Base-by-base conservation (phyloP, 2,888 invertebrate species). In the Pherbina coryleti region DNA sequence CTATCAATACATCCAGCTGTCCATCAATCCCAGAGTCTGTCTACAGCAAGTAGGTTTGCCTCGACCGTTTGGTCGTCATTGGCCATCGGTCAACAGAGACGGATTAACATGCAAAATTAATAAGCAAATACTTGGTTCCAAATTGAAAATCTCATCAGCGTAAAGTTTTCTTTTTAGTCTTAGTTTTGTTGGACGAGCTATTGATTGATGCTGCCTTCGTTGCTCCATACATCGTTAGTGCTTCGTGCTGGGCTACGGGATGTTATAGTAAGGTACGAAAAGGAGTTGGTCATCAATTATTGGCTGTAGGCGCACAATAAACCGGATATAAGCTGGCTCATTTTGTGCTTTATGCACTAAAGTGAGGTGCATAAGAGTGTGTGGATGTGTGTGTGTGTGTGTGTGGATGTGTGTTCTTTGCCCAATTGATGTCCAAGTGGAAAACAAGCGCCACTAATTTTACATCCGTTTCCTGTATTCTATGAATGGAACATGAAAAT, bases 31-130 rank as follows among this genome's bases (percentile, higher is more conserved):
- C 5, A 31, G 31, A 7, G 0, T n/a, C 17, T 31, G 31, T 64
- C 34, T 22, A 19, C n/a, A n/a, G 55, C 51, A 4, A 9, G 49
- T 51, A 44, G 49, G 25, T 55, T 64, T 57, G 57, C 17, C 34
- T 22, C 17, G 17, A 22, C 53, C 8, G 31, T 70, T 71, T 71
- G 71, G n/a, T 22, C 11, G 9, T 85, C 82, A n/a, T n/a, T n/a
- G 19, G 69, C 78, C 81, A 78, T 85, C 84, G 87, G 88, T 88
- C 89, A 88, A 88, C 88, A 89, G 86, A 88, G 88, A 88, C 88
- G 89, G 87, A 89, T 88, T 87, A 87, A 86, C 88, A 88, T 88
- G 89, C 88, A 88, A 88, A 88, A 89, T 88, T 88, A 88, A 88
- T 88, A 87, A 86, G 89, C 87, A 88, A 88, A 88, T 88, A 87